Evolutionary conservation across 1,140 invertebrate species (phyloP).

Genomic region (Battus philenor): DNA sequence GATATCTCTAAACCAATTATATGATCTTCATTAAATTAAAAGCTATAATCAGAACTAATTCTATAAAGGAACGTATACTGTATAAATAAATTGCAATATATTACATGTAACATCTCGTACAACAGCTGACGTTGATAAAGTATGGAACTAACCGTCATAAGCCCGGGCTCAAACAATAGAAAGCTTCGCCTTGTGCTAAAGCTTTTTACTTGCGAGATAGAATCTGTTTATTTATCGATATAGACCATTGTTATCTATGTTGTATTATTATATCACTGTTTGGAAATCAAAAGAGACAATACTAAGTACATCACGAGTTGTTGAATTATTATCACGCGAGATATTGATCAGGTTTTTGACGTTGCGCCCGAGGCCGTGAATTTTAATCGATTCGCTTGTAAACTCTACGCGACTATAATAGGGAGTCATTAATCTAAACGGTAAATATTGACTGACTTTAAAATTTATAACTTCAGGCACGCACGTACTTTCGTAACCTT

Average conservation of each 20-base stretch:
- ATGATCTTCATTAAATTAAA: too few species aligned
- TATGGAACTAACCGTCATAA: constrained; percentile 5
- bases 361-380: constrained; percentile 5
- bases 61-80: too few species aligned
- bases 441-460: constrained; percentile 1
- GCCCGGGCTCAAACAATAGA: constrained; percentile 8
- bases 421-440: neutral
- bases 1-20: too few species aligned
- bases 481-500: too few species aligned
- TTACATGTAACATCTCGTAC: too few species aligned
- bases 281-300: constrained; percentile 16
- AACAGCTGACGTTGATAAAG: too few species aligned
- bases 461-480: constrained; percentile 6
- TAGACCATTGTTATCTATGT: constrained; percentile 8
- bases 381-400: constrained; percentile 15
- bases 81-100: too few species aligned
- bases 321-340: constrained; percentile 17
- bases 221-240: constrained; percentile 16
- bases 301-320: constrained; percentile 15
- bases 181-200: constrained; percentile 9
- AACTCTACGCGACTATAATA: constrained; percentile 6
- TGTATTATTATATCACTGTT: constrained; percentile 13
- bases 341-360: constrained; percentile 15
- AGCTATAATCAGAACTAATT: too few species aligned
- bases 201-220: constrained; percentile 9